Percentiles rank a stretch among this genome's conserved stretches.
Evolutionary conservation across 2,888 invertebrate genomes (phyloP).

Genomic region (Deilephila elpenor): DNA sequence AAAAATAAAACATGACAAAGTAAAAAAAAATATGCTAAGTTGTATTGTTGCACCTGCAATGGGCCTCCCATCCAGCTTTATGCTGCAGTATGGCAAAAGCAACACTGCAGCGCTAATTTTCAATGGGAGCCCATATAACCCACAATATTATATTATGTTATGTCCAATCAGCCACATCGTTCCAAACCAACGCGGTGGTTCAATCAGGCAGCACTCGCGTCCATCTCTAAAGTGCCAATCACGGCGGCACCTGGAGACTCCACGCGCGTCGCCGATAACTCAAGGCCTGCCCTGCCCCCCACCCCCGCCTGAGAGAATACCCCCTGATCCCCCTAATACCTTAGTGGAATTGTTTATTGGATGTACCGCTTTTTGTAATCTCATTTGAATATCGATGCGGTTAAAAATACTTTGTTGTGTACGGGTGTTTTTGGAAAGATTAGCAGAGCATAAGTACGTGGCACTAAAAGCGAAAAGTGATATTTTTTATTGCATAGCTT

Average conservation of each 20-base stretch:
- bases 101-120: too few species aligned
- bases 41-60: too few species aligned
- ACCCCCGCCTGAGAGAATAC: neutral
- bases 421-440: too few species aligned
- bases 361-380: neutral
- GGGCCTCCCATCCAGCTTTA: too few species aligned
- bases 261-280: slow-evolving; percentile 28
- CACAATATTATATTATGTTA: neutral
- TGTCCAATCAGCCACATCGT: neutral
- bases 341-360: neutral
- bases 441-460: too few species aligned
- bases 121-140: too few species aligned
- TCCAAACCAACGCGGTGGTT: neutral
- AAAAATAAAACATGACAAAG: too few species aligned
- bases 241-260: slow-evolving; percentile 28
- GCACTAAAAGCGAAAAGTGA: too few species aligned
- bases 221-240: slow-evolving; percentile 38
- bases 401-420: too few species aligned
- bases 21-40: too few species aligned
- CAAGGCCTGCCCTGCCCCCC: slow-evolving; percentile 7
- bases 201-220: slow-evolving; percentile 31
- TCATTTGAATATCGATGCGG: slow-evolving; percentile 3
- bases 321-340: neutral
- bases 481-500: too few species aligned
- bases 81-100: too few species aligned